Base-by-base conservation (phyloP, 1,140 invertebrate genomes). In the Elysia chlorotica region DNA sequence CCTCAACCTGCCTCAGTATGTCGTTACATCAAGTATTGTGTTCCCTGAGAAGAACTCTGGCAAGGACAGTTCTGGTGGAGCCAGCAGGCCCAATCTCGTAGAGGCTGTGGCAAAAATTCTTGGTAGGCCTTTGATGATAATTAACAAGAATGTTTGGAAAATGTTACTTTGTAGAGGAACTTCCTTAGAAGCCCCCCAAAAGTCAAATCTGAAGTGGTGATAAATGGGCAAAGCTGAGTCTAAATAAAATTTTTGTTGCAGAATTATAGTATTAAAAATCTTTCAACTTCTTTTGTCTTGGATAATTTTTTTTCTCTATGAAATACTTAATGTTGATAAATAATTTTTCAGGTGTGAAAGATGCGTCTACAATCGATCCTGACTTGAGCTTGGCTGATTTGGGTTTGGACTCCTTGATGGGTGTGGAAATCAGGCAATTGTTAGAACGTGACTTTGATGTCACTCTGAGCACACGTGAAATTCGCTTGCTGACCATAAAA, bases 341-440 rank as follows among this genome's bases (percentile, higher is more conserved):
- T n/a, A n/a, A n/a, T n/a, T 74, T 71, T 23, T 23, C 83, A 86
- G 91, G 88, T 88, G 89, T 97, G 65, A 96, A 98, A 81, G 94
- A 98, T 81, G 83, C 91, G 0, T 92, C 91, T 69, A 92, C 92
- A 61, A 89, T 98, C 2, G 92, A 93, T 63, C 87, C 91, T 36
- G 90, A 91, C 5, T 90, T 92, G 0, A 93, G 91, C 28, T 88
- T 99, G 5, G 93, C 93, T 19, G 97, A 99, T 85, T 89, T 99
- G 6, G 97, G 97, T 61, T 95, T 99, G 92, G 97, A 99, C 83
- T 98, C 96, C 0, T 88, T 99, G 38, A 99, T 99, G 97, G 96
- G 95, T 68, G 95, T 97, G 0, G 97, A 99, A 89, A 96, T 99
- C 74, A 98, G 98, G 88, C 96, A 99, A 85, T 96, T 94, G 0